phyloP scores from a whole-genome alignment of 1,140 invertebrate species.

The Bombus soroeensis region DNA sequence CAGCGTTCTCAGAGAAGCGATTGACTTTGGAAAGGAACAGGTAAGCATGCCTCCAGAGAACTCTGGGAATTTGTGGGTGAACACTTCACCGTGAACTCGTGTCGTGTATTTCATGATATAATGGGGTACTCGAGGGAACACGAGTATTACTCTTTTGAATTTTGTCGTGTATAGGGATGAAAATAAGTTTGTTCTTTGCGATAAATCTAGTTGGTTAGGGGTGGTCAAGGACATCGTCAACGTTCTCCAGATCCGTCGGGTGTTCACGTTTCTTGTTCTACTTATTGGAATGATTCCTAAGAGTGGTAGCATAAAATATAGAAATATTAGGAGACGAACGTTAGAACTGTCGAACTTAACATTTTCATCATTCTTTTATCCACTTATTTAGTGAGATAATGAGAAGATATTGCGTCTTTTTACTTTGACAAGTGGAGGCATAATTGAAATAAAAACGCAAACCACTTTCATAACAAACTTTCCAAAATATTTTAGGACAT shows the following conservation, averaged over 20 bases:
- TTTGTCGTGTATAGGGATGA: background rate
- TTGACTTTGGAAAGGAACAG: background rate
- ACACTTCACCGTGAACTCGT: background rate
- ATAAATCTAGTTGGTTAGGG: no score
- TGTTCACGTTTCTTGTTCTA: background rate
- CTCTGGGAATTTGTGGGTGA: background rate
- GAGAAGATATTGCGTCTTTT: background rate
- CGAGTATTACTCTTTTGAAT: background rate
- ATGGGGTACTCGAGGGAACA: background rate
- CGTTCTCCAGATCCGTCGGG: background rate
- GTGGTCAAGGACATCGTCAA: no score
- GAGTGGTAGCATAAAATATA: no score
- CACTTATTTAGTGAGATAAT: background rate
- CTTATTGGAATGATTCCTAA: background rate
- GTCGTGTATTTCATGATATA: background rate
- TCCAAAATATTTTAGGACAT: no score
- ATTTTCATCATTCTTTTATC: background rate
- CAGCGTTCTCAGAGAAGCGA: background rate
- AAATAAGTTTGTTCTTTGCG: background rate
- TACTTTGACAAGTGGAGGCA: background rate
- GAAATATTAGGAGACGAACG: background rate
- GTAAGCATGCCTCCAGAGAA: slow-evolving; percentile 6
- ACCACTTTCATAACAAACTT: no score
- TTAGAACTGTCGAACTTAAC: background rate
- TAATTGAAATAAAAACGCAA: background rate